Conservation (phyloP, 1,140 invertebrate species). For the Dinothrombium tinctorium region DNA sequence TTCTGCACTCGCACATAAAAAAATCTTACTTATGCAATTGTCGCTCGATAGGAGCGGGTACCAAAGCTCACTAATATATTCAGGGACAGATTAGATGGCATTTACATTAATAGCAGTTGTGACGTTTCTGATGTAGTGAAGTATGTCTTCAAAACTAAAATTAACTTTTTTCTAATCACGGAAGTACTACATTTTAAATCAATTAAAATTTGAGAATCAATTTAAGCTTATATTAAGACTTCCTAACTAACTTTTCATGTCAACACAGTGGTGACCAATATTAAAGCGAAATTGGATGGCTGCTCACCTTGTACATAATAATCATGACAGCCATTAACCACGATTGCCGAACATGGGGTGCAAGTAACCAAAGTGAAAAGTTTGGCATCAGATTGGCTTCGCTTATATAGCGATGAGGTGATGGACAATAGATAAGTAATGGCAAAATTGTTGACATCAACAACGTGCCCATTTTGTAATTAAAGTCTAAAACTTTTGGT, state of each 20-base stretch:
- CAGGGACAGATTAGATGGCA: no score
- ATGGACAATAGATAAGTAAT: slow-evolving; percentile 64
- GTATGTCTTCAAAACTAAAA: no score
- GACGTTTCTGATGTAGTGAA: no score
- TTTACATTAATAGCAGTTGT: no score
- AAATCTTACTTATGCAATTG: no score
- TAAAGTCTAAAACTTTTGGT: slow-evolving; percentile 46
- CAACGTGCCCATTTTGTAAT: slow-evolving; percentile 64
- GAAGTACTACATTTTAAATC: slow-evolving; percentile 6
- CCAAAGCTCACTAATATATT: no score
- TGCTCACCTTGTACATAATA: slow-evolving; percentile 71
- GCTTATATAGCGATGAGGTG: slow-evolving; percentile 31
- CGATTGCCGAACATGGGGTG: slow-evolving; percentile 51
- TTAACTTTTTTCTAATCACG: no score
- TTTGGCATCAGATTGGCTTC: slow-evolving; percentile 27
- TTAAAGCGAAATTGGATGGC: slow-evolving; percentile 1
- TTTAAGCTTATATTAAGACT: no score
- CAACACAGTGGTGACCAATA: background rate
- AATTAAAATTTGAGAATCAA: background rate
- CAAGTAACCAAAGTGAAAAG: slow-evolving; percentile 68
- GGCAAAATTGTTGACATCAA: slow-evolving; percentile 61
- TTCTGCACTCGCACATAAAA: no score
- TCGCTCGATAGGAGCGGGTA: no score
- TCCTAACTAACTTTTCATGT: no score
- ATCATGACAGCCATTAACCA: slow-evolving; percentile 87